These are phyloP conservation scores for Sturnus vulgaris DNA, from an alignment of 2,113 vertebrate species.

Conservation along the genomic window DNA sequence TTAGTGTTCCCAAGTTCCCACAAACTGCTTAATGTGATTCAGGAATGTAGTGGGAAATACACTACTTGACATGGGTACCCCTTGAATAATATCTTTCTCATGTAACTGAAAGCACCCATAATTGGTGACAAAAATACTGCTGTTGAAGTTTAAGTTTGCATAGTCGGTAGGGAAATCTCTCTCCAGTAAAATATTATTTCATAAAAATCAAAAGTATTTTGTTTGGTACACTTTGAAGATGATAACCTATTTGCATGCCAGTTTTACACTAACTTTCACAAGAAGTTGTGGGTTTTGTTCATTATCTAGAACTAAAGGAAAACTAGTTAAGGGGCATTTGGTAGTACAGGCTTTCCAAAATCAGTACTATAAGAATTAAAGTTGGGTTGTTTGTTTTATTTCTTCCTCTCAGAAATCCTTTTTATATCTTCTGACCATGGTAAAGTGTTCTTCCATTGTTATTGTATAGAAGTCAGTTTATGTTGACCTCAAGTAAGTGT, in stretches of 20 bases:
- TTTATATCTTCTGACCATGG: background rate
- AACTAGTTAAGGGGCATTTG: background rate
- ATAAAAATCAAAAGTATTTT: background rate
- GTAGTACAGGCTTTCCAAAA: background rate
- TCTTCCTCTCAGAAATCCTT: background rate
- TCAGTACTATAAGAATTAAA: background rate
- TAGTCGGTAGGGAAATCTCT: background rate
- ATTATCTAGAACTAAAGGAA: background rate
- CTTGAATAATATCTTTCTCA: background rate
- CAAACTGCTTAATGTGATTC: background rate
- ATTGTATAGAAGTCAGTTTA: background rate
- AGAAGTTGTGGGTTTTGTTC: background rate
- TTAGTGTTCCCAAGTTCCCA: background rate
- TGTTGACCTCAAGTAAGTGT: background rate
- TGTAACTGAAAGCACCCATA: background rate
- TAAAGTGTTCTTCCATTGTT: background rate
- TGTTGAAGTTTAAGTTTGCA: background rate
- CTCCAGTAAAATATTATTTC: background rate
- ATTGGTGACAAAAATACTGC: background rate
- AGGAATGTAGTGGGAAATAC: background rate
- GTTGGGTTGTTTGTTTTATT: background rate
- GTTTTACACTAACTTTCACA: background rate
- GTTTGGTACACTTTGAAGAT: background rate
- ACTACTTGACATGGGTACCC: background rate
- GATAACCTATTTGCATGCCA: background rate